Base-by-base conservation (phyloP, 2,797 vertebrate species). In the Sebastes oblongus region DNA sequence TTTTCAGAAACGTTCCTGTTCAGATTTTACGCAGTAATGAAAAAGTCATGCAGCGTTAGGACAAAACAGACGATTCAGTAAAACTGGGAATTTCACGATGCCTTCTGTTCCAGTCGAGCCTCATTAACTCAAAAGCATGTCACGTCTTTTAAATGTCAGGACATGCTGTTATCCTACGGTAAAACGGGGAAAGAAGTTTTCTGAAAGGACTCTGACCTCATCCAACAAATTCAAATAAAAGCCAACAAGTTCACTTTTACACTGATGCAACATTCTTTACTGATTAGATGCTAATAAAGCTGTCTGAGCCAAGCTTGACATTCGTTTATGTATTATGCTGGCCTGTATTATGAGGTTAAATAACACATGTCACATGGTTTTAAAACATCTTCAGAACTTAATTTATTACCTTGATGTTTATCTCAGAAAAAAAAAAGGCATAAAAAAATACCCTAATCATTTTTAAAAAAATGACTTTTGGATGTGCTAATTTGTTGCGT, bases 81-180 rank as follows among this genome's bases (percentile, higher is more conserved):
- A 86, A 85, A 86, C 34, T 24, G 9, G 13, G 54, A 72, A 55
- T 81, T 66, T 88, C 46, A 80, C n/a, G 9, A 52, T 34, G 46
- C 42, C 50, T 50, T 78, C 69, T 74, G 75, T 50, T 72, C 65
- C 54, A 69, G 46, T 60, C 34, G 2, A 62, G 64, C 50, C 78
- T 88, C 74, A 82, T 91, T 83, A 82, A 81, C 66, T 77, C 58
- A 79, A 90, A 87, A 87, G 85, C 80, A 75, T 64, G 59, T 77
- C 56, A 61, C 3, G 1, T 84, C 78, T 82, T 84, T 82, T 85
- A 87, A 87, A 89, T 77, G 82, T 86, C 81, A 84, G 72, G 39
- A 55, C 62, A 34, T 34, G 66, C 62, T 75, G 55, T 71, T 86
- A 60, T 25, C 60, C 54, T 71, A 29, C 72, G 72, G 60, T 59